Base-by-base conservation (phyloP, 2,888 invertebrate species). In the Andrena hattorfiana region DNA sequence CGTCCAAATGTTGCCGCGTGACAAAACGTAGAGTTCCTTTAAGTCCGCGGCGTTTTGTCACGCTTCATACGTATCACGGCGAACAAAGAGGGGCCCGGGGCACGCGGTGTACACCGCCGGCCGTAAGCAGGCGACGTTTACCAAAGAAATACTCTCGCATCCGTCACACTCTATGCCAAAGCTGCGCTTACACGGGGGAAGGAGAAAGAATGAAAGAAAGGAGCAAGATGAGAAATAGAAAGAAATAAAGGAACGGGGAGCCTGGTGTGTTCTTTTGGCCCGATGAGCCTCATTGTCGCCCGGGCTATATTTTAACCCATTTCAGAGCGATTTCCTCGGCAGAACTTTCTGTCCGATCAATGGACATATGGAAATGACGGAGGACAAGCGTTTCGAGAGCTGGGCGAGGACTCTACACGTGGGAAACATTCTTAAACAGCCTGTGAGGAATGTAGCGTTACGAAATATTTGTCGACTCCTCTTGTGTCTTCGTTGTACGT, bases 41-140 rank as follows among this genome's bases (percentile, higher is more conserved):
- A 77, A 85, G 86, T 83, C 81, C 54, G 62, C 63, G 76, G 76
- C 82, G 85, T 87, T 88, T 89, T 84, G 88, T 89, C 89, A 87
- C 83, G 87, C 86, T 82, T 80, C 82, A 60, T 82, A 82, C 82
- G 71, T 35, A 74, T 83, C 80, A 42, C 69, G 30, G 49, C 67
- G 78, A 78, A 85, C 83, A 85, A 84, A 84, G 64, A 60, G 75
- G 60, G 26, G 20, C 51, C 74, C 75, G 64, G 48, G 28, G 26
- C 26, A 5, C 49, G 68, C 42, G 80, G 80, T 71, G 63, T 70
- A 67, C 68, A 60, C 74, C 68, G 56, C 32, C 35, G 48, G 28
- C 72, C 32, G 20, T 51, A 10, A 32, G 70, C 30, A 48, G 59
- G 64, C 30, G 32, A 74, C 74, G 60, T 74, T 74, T 66, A 74